Conservation (phyloP, 2,888 invertebrate species). For the Pecten maximus region DNA sequence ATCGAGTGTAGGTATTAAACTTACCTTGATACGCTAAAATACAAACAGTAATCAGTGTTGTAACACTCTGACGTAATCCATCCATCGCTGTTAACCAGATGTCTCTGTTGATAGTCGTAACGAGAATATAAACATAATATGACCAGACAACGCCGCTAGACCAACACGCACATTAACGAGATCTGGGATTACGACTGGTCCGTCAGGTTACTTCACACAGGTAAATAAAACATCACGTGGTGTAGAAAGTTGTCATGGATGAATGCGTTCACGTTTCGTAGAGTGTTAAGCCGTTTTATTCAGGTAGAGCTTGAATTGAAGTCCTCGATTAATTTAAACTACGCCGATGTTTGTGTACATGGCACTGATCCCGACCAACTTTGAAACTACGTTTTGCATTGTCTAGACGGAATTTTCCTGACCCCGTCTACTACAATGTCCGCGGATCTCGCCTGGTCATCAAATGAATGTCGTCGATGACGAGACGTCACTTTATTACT, state of each 20-base stretch:
- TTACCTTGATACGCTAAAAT: neutral
- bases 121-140: neutral
- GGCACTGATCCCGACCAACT: too few relatives aligned
- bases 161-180: neutral
- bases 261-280: neutral
- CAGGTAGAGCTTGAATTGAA: too few relatives aligned
- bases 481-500: too few relatives aligned
- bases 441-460: too few relatives aligned
- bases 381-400: too few relatives aligned
- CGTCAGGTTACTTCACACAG: neutral
- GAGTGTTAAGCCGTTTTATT: too few relatives aligned
- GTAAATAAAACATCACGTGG: neutral
- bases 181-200: neutral
- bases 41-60: neutral
- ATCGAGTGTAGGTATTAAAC: too few relatives aligned
- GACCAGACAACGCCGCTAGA: neutral
- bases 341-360: too few relatives aligned
- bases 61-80: neutral
- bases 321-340: too few relatives aligned
- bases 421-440: too few relatives aligned
- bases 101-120: neutral
- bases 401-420: too few relatives aligned
- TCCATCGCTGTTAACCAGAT: neutral
- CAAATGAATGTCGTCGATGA: too few relatives aligned
- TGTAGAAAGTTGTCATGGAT: neutral